Evolutionary conservation across 2,797 vertebrate genomes (phyloP), one percentile per base, ranked within the genome.

Genomic region (Vultur gryphus): DNA sequence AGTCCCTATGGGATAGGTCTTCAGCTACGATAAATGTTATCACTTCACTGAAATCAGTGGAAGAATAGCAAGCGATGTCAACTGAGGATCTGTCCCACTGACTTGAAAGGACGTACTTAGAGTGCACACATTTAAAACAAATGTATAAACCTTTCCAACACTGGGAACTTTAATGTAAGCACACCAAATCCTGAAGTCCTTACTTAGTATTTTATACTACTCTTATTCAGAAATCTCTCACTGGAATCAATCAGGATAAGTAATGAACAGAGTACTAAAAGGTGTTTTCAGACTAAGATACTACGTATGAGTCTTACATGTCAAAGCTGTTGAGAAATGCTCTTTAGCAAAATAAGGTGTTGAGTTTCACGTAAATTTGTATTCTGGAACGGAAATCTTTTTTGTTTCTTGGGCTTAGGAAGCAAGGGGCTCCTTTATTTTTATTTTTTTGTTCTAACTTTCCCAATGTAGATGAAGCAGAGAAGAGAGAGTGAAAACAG

Each of bases 21-120:
- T 93, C 88, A 89, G 57, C 90, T 81, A 77, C 13, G 19, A 64
- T 83, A 95, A 92, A 90, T 90, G 65, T 88, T 95, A 88, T 86
- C 78, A 54, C 49, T 86, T 81, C 76, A 33, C 33, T 84, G 61
- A 75, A 89, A 91, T 85, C 87, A 75, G 33, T 6, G 8, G 66
- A 87, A 52, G 52, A 82, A 46, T 6, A 87, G 73, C 75, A 89
- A 67, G 66, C 2, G 1, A 52, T 80, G 91, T 37, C 75, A 85
- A 15, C 52, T 72, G 76, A 89, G 77, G 75, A 95, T 92, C 90
- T 95, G 80, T 90, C 86, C 83, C 80, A 55, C 55, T 83, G 57
- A 81, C 86, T 94, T 94, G 81, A 95, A 92, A 94, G 52, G 49
- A 61, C 3, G 3, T 48, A 71, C 64, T 75, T 37, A 46, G 10